Evolutionary conservation across 2,888 invertebrate genomes (phyloP).

Genomic region (Plemyria rubiginata): DNA sequence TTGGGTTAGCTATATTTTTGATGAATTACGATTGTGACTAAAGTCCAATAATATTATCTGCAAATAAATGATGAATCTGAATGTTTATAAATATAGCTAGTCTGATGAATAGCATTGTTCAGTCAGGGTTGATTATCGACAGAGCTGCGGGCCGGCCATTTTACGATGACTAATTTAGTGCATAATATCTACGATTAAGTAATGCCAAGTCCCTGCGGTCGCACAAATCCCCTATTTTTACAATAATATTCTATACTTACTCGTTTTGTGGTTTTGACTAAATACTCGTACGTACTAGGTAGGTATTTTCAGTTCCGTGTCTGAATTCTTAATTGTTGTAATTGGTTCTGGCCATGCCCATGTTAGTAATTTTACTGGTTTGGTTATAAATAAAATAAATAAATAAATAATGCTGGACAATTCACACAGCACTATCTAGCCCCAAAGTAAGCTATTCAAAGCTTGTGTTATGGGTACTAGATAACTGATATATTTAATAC

Average conservation of each 20-base stretch:
- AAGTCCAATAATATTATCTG: not conserved
- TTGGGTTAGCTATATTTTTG: constrained; percentile 7
- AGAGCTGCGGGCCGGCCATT: constrained; percentile 21
- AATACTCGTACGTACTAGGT: not conserved
- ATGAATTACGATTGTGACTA: constrained; percentile 8
- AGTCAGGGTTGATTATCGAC: constrained; percentile 31
- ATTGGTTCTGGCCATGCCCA: no score
- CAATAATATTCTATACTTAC: constrained; percentile 9
- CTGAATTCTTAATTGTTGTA: not conserved
- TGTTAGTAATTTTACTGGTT: no score
- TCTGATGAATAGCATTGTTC: constrained; percentile 14
- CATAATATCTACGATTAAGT: constrained; percentile 6
- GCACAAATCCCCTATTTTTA: constrained; percentile 2
- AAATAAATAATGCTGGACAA: no score
- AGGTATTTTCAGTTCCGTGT: not conserved
- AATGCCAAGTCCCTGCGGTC: constrained; percentile 2
- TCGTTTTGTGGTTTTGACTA: constrained; percentile 15
- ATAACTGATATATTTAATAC: no score
- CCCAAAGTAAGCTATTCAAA: no score
- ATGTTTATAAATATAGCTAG: constrained; percentile 23
- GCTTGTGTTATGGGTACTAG: no score
- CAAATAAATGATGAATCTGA: constrained; percentile 13
- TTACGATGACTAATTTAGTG: constrained; percentile 10
- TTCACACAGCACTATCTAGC: no score
- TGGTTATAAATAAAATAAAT: no score